phyloP scores from a whole-genome alignment of 2,888 invertebrate genomes.

The Calameuta idolon region DNA sequence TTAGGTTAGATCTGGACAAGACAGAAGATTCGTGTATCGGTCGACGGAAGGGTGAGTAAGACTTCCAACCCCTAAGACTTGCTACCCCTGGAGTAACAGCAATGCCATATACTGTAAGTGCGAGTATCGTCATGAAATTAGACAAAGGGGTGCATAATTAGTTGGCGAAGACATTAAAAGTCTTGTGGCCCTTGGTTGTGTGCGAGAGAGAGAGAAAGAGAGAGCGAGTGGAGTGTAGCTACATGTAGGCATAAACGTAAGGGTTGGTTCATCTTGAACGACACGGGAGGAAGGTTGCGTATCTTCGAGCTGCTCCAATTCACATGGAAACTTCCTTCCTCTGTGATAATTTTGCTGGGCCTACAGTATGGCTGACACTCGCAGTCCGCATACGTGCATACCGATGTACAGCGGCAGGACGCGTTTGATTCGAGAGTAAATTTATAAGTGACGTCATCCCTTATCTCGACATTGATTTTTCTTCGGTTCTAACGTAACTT shows the following conservation, averaged over 20 bases:
- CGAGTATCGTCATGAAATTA: not conserved
- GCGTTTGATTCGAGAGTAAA: no score
- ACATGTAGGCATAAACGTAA: not conserved
- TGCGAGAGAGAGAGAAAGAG: slow-evolving; percentile 13
- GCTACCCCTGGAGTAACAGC: not conserved
- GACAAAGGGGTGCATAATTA: not conserved
- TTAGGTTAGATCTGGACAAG: not conserved
- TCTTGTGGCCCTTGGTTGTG: not conserved
- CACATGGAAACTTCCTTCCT: slow-evolving; percentile 18
- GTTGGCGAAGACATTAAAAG: not conserved
- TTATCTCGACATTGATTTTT: no score
- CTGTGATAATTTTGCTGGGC: not conserved
- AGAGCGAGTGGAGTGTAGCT: not conserved
- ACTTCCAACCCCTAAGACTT: not conserved
- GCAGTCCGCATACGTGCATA: no score
- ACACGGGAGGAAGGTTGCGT: not conserved
- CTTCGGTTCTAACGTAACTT: no score
- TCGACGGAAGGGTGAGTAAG: not conserved
- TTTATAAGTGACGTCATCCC: no score
- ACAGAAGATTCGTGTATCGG: not conserved
- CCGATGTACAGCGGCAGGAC: no score
- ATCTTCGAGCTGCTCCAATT: slow-evolving; percentile 10
- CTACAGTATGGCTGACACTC: not conserved
- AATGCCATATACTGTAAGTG: not conserved
- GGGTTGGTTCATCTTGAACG: not conserved